Conservation (phyloP, 1,140 invertebrate species). For the Macrosteles quadrilineatus region DNA sequence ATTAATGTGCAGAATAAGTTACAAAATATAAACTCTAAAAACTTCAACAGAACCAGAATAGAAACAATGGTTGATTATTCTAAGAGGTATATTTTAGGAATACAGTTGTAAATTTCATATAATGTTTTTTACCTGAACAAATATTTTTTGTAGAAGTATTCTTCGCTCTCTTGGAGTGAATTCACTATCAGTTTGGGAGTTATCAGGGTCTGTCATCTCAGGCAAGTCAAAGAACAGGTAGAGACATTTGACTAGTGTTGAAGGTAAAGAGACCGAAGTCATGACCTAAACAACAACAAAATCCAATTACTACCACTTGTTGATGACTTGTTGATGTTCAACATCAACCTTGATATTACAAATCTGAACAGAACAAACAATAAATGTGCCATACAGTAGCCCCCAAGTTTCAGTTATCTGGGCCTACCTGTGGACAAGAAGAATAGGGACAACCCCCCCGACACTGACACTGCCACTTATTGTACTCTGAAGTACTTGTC, state of each 20-base stretch:
- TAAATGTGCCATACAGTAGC: background rate
- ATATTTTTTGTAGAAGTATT: slow-evolving; percentile 93
- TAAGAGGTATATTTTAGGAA: too few relatives aligned
- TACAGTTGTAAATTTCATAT: too few relatives aligned
- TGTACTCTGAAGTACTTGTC: too few relatives aligned
- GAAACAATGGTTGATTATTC: too few relatives aligned
- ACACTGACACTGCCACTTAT: too few relatives aligned
- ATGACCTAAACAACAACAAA: slow-evolving; percentile 68
- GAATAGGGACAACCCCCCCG: too few relatives aligned
- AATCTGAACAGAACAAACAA: background rate
- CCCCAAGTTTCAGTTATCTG: background rate
- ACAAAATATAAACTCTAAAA: too few relatives aligned
- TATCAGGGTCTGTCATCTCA: slow-evolving; percentile 73
- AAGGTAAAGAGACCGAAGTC: slow-evolving; percentile 93
- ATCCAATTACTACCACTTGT: too few relatives aligned
- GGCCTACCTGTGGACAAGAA: too few relatives aligned
- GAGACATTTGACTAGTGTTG: slow-evolving; percentile 96
- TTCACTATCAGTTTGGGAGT: slow-evolving; percentile 65
- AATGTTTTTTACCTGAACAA: slow-evolving; percentile 90
- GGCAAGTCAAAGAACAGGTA: slow-evolving; percentile 99
- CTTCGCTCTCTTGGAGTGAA: slow-evolving; percentile 89
- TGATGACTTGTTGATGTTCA: background rate
- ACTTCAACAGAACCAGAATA: too few relatives aligned
- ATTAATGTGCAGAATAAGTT: too few relatives aligned
- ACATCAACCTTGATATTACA: background rate